Percentiles rank a stretch among this genome's conserved stretches.
phyloP scores from a whole-genome alignment of 2,797 vertebrate genomes.

The Coracias cyanogaster region DNA sequence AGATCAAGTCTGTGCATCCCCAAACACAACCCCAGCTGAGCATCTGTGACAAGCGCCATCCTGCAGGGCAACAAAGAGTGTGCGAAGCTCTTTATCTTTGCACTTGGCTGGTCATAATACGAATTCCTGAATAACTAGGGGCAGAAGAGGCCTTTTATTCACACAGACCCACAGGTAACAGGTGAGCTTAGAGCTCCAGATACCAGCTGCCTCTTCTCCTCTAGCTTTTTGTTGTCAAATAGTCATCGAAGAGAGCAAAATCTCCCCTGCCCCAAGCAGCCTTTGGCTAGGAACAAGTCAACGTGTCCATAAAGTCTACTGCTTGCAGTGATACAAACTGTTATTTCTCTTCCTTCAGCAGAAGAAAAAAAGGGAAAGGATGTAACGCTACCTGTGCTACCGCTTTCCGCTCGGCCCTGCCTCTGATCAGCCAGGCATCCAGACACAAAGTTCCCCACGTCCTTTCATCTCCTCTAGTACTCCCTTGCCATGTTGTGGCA shows the following conservation, averaged over 20 bases:
- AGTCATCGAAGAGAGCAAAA: not conserved
- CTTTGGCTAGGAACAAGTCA: not conserved
- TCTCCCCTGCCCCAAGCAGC: not conserved
- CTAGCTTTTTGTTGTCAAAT: not conserved
- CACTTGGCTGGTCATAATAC: not conserved
- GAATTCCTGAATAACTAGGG: not conserved
- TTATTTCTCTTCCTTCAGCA: not conserved
- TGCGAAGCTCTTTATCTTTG: not conserved
- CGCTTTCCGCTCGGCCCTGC: not conserved
- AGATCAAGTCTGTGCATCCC: not conserved
- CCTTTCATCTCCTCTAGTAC: not conserved
- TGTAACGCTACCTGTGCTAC: fast-evolving
- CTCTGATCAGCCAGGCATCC: not conserved
- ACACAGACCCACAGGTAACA: not conserved
- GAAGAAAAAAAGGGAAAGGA: not conserved
- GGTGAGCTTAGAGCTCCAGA: not conserved
- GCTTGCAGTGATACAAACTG: not conserved
- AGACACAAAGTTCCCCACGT: fast-evolving
- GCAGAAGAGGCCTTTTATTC: not conserved
- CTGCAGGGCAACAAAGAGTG: not conserved
- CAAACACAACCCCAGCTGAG: not conserved
- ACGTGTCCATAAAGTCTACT: not conserved
- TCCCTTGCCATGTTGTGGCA: not conserved
- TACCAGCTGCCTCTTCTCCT: not conserved
- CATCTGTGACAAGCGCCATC: not conserved